Conservation (phyloP, 2,888 invertebrate species). For the Ennomos erosarius region DNA sequence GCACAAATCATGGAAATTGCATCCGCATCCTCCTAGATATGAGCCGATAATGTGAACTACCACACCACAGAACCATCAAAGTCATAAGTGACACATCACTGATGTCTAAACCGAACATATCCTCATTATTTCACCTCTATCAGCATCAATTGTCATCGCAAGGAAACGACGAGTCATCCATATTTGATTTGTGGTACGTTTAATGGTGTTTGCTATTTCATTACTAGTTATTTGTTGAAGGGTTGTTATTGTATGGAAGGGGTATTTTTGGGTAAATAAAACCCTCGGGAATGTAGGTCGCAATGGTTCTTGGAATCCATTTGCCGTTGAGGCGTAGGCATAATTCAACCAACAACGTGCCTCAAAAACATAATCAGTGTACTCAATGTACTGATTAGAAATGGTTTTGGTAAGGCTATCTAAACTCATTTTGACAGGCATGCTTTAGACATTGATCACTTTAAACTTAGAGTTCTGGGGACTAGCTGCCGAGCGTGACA, state of each 20-base stretch:
- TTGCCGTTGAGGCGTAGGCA: too few relatives aligned
- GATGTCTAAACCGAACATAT: neutral
- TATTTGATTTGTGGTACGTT: conserved; percentile 30
- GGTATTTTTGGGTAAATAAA: conserved; percentile 12
- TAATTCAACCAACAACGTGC: too few relatives aligned
- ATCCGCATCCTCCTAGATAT: too few relatives aligned
- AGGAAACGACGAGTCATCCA: conserved; percentile 26
- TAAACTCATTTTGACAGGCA: too few relatives aligned
- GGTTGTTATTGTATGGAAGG: conserved; percentile 12
- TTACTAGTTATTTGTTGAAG: conserved; percentile 26
- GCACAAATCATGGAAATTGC: too few relatives aligned
- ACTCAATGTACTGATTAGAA: too few relatives aligned
- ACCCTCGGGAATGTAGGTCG: conserved; percentile 6
- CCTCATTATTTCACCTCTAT: conserved; percentile 3
- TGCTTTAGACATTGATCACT: too few relatives aligned
- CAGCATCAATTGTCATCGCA: neutral
- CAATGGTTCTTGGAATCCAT: too few relatives aligned
- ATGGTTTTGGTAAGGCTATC: too few relatives aligned
- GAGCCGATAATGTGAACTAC: neutral
- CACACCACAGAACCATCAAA: neutral
- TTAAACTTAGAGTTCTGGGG: too few relatives aligned
- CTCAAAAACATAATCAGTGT: too few relatives aligned
- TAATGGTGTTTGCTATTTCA: conserved; percentile 34
- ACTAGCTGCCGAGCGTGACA: too few relatives aligned
- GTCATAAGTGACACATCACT: conserved; percentile 3